Evolutionary conservation across 2,113 vertebrate species (phyloP).

Genomic region (Ptilorrhoa leucosticta): DNA sequence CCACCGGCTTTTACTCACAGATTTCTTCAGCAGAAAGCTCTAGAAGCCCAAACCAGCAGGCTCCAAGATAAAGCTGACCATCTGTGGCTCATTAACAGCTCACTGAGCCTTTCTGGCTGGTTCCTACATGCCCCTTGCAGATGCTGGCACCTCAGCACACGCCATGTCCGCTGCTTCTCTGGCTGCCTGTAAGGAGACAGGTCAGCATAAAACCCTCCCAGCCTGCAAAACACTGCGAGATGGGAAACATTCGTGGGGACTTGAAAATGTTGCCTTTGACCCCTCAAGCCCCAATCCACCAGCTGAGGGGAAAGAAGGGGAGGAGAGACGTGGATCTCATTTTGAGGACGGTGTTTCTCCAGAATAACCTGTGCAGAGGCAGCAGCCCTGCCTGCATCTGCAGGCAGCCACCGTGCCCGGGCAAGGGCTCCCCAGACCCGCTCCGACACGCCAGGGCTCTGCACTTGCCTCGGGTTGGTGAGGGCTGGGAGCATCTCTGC

Average conservation of each 20-base stretch:
- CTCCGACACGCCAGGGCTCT: background rate
- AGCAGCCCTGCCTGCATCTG: background rate
- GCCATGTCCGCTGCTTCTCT: background rate
- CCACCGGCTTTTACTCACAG: background rate
- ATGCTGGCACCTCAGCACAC: background rate
- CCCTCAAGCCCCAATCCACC: background rate
- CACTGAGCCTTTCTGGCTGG: background rate
- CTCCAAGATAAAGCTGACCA: background rate
- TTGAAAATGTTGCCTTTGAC: background rate
- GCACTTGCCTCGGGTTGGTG: accelerated
- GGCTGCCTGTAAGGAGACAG: background rate
- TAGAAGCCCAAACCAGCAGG: background rate
- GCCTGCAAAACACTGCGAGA: background rate
- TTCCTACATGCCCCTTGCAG: background rate
- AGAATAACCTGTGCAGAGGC: background rate
- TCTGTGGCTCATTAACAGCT: background rate
- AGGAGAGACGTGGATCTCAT: background rate
- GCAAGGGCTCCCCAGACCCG: background rate
- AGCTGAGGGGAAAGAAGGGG: background rate
- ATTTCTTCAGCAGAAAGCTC: background rate
- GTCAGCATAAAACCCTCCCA: background rate
- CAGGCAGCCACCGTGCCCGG: slow-evolving; percentile 26
- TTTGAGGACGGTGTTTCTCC: background rate
- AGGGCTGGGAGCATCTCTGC: background rate
- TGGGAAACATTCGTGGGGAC: accelerated